These are phyloP conservation scores for Lepus oiostolus DNA, from an alignment of 2,797 vertebrate genomes.

Conservation along the genomic window DNA sequence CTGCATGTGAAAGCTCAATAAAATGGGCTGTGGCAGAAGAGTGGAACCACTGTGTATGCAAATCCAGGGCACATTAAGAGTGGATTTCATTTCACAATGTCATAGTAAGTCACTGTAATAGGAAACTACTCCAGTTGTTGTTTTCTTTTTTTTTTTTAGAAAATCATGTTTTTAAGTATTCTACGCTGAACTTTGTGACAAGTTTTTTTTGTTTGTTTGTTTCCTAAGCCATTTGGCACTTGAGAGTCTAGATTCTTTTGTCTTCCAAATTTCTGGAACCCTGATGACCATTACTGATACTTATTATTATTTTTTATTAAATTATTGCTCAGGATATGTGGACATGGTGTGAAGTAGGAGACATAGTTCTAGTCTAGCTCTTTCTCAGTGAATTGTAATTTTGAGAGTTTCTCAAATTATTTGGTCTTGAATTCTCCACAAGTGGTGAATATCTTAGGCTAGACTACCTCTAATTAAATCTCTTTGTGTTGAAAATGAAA, in stretches of 20 bases:
- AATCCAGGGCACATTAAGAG: slow-evolving; percentile 38
- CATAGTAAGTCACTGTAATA: slow-evolving; percentile 50
- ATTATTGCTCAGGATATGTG: background rate
- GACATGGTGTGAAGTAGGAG: background rate
- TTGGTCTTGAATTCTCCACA: background rate
- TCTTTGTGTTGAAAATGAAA: background rate
- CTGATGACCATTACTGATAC: background rate
- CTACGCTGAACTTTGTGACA: background rate
- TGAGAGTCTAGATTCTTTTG: background rate
- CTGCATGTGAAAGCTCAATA: slow-evolving; percentile 7
- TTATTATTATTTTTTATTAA: background rate
- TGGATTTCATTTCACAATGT: slow-evolving; percentile 44
- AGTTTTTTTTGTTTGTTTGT: background rate
- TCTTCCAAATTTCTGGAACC: background rate
- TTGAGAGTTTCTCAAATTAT: background rate
- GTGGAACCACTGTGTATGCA: slow-evolving; percentile 18
- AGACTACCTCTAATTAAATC: background rate
- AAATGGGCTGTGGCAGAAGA: background rate
- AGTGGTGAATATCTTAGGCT: background rate
- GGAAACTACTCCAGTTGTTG: background rate
- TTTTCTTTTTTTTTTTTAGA: background rate
- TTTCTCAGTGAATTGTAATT: background rate
- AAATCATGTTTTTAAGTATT: background rate
- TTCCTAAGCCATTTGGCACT: background rate
- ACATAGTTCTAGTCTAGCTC: background rate